Evolutionary conservation across 2,113 vertebrate genomes (phyloP).

Genomic region (Semnornis frantzii): DNA sequence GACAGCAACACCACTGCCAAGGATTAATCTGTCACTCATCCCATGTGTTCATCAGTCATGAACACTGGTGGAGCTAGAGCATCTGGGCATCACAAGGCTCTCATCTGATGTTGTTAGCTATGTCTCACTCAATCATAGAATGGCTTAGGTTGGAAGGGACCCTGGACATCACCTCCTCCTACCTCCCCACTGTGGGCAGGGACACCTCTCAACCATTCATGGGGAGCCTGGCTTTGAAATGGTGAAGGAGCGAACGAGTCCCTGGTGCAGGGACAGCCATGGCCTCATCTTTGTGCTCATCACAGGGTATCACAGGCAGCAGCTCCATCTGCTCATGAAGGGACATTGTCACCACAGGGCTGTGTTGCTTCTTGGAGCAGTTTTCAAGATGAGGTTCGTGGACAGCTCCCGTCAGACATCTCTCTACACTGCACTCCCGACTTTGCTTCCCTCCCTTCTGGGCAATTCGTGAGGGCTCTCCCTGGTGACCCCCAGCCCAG

Average conservation of each 20-base stretch:
- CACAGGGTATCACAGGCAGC: accelerated
- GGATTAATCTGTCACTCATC: neutral
- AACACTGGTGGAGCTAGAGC: neutral
- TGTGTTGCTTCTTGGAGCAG: accelerated
- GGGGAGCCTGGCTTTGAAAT: accelerated
- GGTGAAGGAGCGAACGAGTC: accelerated
- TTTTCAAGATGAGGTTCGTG: neutral
- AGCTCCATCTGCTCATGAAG: neutral
- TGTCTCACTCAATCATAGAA: too few species aligned
- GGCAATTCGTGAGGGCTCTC: neutral
- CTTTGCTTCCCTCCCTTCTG: neutral
- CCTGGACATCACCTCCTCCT: too few species aligned
- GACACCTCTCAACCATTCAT: too few species aligned
- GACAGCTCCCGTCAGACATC: neutral
- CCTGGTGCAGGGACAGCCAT: accelerated
- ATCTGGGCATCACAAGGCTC: neutral
- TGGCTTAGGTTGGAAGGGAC: too few species aligned
- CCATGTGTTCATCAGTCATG: accelerated
- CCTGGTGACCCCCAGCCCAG: neutral
- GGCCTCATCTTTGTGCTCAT: accelerated
- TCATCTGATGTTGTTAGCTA: accelerated
- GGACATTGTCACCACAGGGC: accelerated
- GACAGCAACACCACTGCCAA: neutral
- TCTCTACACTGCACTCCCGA: neutral
- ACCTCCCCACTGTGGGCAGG: too few species aligned